Percentiles rank a stretch among this genome's conserved stretches.
Conservation (phyloP, 2,113 vertebrate species). For the Spea multiplicata region DNA sequence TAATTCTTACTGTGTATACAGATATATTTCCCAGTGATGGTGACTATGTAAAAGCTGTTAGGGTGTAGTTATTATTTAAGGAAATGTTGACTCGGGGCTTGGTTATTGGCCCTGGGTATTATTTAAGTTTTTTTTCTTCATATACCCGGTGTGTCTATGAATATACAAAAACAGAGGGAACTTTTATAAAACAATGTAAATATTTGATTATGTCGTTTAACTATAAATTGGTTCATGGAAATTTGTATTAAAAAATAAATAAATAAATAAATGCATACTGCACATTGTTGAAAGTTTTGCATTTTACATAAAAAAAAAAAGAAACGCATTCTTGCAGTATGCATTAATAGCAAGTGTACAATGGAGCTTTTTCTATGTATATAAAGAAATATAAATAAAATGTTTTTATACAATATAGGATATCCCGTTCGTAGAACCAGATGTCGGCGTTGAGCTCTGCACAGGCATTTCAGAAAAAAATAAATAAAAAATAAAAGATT, state of each 20-base stretch:
- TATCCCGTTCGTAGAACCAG: not conserved
- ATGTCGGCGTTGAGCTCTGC: not conserved
- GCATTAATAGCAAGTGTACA: slow-evolving; percentile 62
- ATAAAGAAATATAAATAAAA: slow-evolving; percentile 67
- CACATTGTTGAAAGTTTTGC: slow-evolving; percentile 71
- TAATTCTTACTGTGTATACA: slow-evolving; percentile 75
- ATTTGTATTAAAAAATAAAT: slow-evolving; percentile 65
- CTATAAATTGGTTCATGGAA: slow-evolving; percentile 69
- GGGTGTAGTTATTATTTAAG: slow-evolving; percentile 77
- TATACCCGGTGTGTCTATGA: slow-evolving; percentile 74
- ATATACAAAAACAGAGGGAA: slow-evolving; percentile 72
- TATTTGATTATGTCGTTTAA: slow-evolving; percentile 70
- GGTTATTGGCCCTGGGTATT: slow-evolving; percentile 81
- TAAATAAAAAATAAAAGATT: slow-evolving; percentile 63
- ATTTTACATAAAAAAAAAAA: slow-evolving; percentile 67
- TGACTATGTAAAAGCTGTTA: slow-evolving; percentile 74
- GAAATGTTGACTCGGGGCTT: slow-evolving; percentile 69
- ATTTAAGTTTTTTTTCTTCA: slow-evolving; percentile 77
- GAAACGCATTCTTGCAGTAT: slow-evolving; percentile 66
- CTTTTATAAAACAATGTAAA: slow-evolving; percentile 83
- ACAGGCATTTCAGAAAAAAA: not conserved
- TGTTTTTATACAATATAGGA: slow-evolving; percentile 46
- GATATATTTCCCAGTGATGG: slow-evolving; percentile 69
- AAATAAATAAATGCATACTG: slow-evolving; percentile 48
- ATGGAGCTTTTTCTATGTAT: slow-evolving; percentile 66